phyloP scores from a whole-genome alignment of 2,113 vertebrate genomes.

The Paracanthobrama guichenoti region DNA sequence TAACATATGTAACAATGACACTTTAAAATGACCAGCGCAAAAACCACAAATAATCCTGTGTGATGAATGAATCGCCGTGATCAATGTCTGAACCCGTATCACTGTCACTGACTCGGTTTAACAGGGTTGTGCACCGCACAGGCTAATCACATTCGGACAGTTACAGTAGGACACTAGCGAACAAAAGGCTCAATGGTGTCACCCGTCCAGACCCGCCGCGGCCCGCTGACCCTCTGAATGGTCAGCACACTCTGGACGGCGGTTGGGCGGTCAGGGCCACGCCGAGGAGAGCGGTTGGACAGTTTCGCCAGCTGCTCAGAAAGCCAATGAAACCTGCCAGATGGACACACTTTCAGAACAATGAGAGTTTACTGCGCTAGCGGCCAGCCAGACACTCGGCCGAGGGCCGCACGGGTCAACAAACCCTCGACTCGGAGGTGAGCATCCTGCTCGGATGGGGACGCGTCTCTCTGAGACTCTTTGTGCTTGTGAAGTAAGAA shows the following conservation, averaged over 20 bases:
- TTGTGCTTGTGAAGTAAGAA: not conserved
- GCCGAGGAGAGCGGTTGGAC: constrained; percentile 51
- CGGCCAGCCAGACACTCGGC: not conserved
- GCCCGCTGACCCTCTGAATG: constrained; percentile 39
- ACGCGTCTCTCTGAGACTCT: too few relatives aligned
- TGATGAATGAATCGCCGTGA: too few relatives aligned
- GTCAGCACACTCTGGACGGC: constrained; percentile 16
- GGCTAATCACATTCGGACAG: constrained; percentile 34
- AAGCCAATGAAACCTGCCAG: constrained; percentile 56
- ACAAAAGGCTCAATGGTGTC: constrained; percentile 48
- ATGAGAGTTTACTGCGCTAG: constrained; percentile 43
- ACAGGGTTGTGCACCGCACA: not conserved
- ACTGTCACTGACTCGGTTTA: not conserved
- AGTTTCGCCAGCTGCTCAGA: constrained; percentile 62
- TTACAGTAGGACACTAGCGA: constrained; percentile 29
- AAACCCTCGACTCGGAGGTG: too few relatives aligned
- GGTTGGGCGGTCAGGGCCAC: constrained; percentile 36
- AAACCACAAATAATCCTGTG: too few relatives aligned
- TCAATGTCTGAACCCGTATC: not conserved
- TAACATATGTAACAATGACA: too few relatives aligned
- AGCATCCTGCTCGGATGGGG: too few relatives aligned
- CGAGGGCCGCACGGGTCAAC: not conserved
- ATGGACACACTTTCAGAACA: constrained; percentile 61
- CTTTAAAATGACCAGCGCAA: too few relatives aligned
- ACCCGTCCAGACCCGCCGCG: constrained; percentile 27